These are phyloP conservation scores for Drosophila serrata DNA, from an alignment of 1,140 invertebrate genomes.

Conservation along the genomic window DNA sequence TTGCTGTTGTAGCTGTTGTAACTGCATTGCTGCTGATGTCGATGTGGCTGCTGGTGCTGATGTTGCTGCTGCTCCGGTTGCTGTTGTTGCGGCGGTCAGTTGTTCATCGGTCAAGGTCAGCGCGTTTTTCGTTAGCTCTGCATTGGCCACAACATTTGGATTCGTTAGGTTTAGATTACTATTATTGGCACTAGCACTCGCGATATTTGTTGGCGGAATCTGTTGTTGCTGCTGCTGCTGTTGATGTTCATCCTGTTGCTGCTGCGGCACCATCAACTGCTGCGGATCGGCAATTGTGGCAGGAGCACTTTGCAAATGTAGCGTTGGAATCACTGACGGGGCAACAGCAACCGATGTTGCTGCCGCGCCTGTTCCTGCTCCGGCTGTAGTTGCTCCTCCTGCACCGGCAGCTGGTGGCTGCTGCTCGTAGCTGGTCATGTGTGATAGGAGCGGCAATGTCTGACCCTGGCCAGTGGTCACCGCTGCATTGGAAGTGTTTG, in stretches of 20 bases:
- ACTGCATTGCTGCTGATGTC: constrained; percentile 63
- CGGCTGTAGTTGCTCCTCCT: constrained; percentile 15
- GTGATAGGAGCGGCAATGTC: constrained; percentile 73
- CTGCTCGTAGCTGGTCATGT: constrained; percentile 73
- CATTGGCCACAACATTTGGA: constrained; percentile 42
- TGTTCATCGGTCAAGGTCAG: constrained; percentile 61
- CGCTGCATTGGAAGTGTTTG: constrained; percentile 56
- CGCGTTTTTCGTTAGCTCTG: constrained; percentile 43
- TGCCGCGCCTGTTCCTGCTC: constrained; percentile 26
- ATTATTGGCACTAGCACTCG: constrained; percentile 84
- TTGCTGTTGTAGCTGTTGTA: constrained; percentile 78
- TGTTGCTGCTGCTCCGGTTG: constrained; percentile 25
- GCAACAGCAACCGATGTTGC: constrained; percentile 25
- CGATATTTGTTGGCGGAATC: constrained; percentile 66
- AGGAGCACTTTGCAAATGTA: constrained; percentile 74
- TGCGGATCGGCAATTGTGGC: constrained; percentile 76
- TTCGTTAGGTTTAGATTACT: constrained; percentile 69
- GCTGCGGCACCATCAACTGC: constrained; percentile 65
- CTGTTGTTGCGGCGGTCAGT: constrained; percentile 35
- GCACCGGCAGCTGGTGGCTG: constrained; percentile 26
- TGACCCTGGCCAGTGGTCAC: constrained; percentile 59
- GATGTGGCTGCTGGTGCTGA: constrained; percentile 50
- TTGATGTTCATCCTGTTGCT: constrained; percentile 21
- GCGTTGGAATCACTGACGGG: constrained; percentile 35
- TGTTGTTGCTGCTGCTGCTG: constrained; percentile 65